Base-by-base conservation (phyloP, 2,113 vertebrate genomes). In the Psephotus haematonotus region DNA sequence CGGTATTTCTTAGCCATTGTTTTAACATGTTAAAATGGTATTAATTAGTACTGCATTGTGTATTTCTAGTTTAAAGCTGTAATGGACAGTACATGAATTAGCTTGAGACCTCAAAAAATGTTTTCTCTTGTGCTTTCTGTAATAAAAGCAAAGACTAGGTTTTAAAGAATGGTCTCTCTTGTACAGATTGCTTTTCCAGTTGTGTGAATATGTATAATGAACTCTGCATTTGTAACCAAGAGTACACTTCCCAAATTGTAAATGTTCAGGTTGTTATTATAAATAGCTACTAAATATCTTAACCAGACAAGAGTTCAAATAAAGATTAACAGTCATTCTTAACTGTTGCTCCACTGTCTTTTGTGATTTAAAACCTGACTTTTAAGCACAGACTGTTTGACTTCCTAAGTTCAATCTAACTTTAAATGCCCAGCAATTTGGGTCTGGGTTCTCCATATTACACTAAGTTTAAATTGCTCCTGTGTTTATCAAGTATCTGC, bases 151-250 rank as follows among this genome's bases (percentile, higher is more conserved):
- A 83, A 85, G 62, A 76, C 23, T 50, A 60, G 37, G 33, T 84
- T 65, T 88, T 80, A 0, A 14, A 33, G 90, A 88, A 84, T 14
- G 91, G 84, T 95, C 77, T 96, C 93, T 93, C 80, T 97, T 97
- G 92, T 95, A 96, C 94, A 95, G 87, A 84, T 44, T 70, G 78
- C 90, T 92, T 89, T 92, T 89, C 70, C 68, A 77, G 6, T 46
- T 52, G 76, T 97, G 94, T 97, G 93, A 97, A 96, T 97, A 95
- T 96, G 90, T 96, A 92, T 47, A 79, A 95, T 95, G 88, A 96
- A 94, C 91, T 96, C 93, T 79, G 90, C 91, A 83, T 87, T 90
- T 86, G 47, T 96, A 96, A 90, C 88, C 89, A 62, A 77, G 95
- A 95, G 49, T 53, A 63, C 86, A 87, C 95, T 75, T 91, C 39